These are phyloP conservation scores for Drosophila paramelanica DNA, from an alignment of 2,888 invertebrate genomes.

Conservation along the genomic window DNA sequence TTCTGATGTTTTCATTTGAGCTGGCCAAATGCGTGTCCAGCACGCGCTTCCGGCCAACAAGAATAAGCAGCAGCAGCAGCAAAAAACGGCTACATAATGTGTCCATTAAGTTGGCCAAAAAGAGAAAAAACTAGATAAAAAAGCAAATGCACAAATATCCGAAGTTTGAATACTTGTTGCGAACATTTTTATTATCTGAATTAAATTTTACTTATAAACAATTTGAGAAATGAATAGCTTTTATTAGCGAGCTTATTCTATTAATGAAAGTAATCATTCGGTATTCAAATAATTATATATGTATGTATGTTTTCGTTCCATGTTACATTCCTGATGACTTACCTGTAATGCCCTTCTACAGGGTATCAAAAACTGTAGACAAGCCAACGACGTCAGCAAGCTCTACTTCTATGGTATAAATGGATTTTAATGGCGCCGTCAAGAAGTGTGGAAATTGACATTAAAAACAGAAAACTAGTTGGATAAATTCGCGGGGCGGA, in stretches of 20 bases:
- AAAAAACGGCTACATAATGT: slow-evolving; percentile 40
- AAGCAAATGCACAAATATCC: not conserved
- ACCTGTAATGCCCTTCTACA: not conserved
- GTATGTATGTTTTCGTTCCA: no score
- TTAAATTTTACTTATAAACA: no score
- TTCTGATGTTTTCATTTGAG: slow-evolving; percentile 46
- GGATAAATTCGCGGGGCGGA: no score
- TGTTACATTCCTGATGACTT: no score
- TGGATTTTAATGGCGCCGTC: slow-evolving; percentile 57
- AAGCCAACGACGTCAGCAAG: slow-evolving; percentile 26
- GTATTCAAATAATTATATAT: no score
- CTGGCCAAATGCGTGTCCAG: slow-evolving; percentile 60
- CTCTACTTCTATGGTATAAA: slow-evolving; percentile 23
- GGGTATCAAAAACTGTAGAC: slow-evolving; percentile 9
- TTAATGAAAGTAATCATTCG: no score
- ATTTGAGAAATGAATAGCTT: no score
- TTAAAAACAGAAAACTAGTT: slow-evolving; percentile 9
- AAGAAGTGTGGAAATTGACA: slow-evolving; percentile 48
- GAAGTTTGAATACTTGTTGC: slow-evolving; percentile 10
- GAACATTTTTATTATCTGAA: not conserved
- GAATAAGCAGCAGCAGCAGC: slow-evolving; percentile 23
- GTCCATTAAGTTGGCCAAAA: slow-evolving; percentile 55
- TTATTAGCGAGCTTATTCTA: no score
- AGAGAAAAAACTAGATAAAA: slow-evolving; percentile 4
- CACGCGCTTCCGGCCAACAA: slow-evolving; percentile 68